These are phyloP conservation scores for Oryzias woworae DNA, from an alignment of 2,113 vertebrate species.

Conservation along the genomic window DNA sequence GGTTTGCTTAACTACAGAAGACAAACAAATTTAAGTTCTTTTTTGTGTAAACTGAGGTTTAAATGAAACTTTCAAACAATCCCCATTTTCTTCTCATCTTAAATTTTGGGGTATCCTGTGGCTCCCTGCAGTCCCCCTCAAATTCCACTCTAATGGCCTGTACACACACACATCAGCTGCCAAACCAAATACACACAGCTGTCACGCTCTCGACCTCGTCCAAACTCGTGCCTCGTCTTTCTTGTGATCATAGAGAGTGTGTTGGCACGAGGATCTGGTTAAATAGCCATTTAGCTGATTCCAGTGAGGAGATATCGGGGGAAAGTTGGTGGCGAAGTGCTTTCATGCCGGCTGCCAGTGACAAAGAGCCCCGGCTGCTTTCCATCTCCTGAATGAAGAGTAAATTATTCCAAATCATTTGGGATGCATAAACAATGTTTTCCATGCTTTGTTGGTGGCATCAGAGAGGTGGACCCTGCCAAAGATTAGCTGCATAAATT, in stretches of 20 bases:
- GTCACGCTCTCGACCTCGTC: conserved; percentile 63
- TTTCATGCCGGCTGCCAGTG: conserved; percentile 75
- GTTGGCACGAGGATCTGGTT: conserved; percentile 66
- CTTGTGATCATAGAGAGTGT: conserved; percentile 67
- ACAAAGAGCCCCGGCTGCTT: conserved; percentile 63
- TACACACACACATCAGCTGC: conserved; percentile 42
- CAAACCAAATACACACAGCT: conserved; percentile 68
- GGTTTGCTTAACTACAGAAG: too few species aligned
- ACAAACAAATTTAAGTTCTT: too few species aligned
- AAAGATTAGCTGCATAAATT: conserved; percentile 75
- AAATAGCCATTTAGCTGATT: conserved; percentile 79
- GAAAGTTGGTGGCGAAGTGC: conserved; percentile 76
- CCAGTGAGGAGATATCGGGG: conserved; percentile 76
- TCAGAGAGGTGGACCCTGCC: conserved; percentile 37
- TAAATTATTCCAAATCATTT: conserved; percentile 77
- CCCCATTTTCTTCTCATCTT: conserved; percentile 29
- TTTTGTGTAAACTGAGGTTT: neutral
- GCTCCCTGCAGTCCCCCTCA: conserved; percentile 34
- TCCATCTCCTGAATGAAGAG: conserved; percentile 75
- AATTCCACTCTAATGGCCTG: conserved; percentile 50
- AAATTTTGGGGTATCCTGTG: conserved; percentile 22
- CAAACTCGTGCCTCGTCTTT: conserved; percentile 59
- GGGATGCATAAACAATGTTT: conserved; percentile 77
- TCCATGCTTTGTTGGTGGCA: conserved; percentile 71
- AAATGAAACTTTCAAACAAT: neutral